These are phyloP conservation scores for Littorina saxatilis DNA, from an alignment of 1,140 invertebrate genomes.

Conservation along the genomic window DNA sequence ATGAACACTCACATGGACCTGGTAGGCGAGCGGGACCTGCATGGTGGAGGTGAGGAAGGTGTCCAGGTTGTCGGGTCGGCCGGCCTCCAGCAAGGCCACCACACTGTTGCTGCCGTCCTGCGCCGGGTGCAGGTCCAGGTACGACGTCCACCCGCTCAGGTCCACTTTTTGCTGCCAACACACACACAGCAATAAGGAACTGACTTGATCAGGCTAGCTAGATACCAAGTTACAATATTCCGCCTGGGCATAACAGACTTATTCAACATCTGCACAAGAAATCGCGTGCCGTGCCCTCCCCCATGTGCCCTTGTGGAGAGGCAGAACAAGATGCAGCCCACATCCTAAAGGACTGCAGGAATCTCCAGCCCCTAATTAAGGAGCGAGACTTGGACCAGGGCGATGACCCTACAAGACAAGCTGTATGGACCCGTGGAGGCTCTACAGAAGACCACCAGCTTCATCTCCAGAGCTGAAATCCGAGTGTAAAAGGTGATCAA, in stretches of 20 bases:
- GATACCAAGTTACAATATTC: neutral
- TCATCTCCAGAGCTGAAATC: too few species aligned
- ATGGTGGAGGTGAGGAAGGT: neutral
- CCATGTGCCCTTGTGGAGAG: too few species aligned
- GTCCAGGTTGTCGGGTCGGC: neutral
- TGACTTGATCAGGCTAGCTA: neutral
- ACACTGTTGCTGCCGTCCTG: neutral
- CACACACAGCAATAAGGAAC: neutral
- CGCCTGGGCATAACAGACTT: neutral
- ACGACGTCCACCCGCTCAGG: conserved; percentile 18
- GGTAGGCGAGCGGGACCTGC: neutral
- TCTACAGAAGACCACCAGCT: too few species aligned
- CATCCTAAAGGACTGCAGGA: too few species aligned
- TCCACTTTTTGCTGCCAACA: conserved; percentile 18
- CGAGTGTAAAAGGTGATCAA: too few species aligned
- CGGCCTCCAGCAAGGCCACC: conserved; percentile 14
- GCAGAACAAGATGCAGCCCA: too few species aligned
- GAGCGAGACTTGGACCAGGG: too few species aligned
- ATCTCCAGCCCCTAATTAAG: neutral
- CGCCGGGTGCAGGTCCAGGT: conserved; percentile 5
- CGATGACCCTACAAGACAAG: too few species aligned
- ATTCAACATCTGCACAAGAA: neutral
- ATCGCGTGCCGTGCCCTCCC: too few species aligned
- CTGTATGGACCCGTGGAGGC: too few species aligned
- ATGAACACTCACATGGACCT: conserved; percentile 13